Percentiles rank a stretch among this genome's conserved stretches.
These are phyloP conservation scores for Epizoanthus illoricatus DNA, from an alignment of 92 coral and sea anemone genomes.

Conservation along the genomic window DNA sequence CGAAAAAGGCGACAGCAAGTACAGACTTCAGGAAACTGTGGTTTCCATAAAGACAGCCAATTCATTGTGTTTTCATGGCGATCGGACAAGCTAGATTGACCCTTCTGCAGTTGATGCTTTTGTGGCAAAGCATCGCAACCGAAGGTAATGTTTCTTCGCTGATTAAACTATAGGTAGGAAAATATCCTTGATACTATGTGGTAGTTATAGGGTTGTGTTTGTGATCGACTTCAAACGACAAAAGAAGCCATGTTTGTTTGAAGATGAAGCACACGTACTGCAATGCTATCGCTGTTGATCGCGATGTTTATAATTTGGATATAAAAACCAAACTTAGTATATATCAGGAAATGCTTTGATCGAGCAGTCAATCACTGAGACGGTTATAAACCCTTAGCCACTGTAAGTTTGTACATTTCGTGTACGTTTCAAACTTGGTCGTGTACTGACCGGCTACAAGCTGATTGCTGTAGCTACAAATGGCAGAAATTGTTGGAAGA, in stretches of 20 bases:
- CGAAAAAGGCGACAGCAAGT: not conserved
- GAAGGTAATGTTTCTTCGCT: constrained; percentile 9
- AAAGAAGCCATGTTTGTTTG: constrained; percentile 1
- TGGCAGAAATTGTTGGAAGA: too few relatives aligned
- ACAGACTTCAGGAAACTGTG: constrained; percentile 11
- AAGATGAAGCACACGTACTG: not conserved
- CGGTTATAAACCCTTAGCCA: not conserved
- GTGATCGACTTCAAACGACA: not conserved
- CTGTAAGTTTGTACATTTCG: not conserved
- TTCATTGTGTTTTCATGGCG: constrained; percentile 29
- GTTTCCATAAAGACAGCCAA: constrained; percentile 19
- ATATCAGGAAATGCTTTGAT: not conserved
- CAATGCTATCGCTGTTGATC: constrained; percentile 15
- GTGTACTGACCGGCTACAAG: too few relatives aligned
- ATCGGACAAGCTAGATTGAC: not conserved
- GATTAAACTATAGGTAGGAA: not conserved
- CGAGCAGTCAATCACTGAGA: too few relatives aligned
- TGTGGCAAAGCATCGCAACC: constrained; percentile 1
- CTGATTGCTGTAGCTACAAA: too few relatives aligned
- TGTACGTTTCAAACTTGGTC: not conserved
- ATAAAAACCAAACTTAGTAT: not conserved
- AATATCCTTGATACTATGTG: not conserved
- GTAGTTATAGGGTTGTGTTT: not conserved
- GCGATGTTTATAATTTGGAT: not conserved
- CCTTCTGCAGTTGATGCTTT: constrained; percentile 14